Conservation (phyloP, 2,888 invertebrate genomes). For the Geophilus truncorum region DNA sequence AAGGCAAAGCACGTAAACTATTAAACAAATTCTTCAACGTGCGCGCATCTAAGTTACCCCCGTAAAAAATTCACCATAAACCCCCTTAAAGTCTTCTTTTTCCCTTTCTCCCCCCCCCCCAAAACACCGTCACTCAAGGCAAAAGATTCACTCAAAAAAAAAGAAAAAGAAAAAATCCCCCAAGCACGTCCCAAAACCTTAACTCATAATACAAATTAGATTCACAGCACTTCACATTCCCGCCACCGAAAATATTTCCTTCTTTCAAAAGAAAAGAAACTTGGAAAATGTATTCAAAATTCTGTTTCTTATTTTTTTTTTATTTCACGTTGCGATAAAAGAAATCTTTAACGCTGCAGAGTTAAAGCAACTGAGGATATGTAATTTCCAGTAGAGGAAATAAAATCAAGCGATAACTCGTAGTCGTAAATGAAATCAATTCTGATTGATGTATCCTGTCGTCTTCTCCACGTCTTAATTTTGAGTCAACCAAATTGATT, state of each 20-base stretch:
- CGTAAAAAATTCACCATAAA: neutral
- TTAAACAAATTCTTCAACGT: neutral
- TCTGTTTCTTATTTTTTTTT: too few species aligned
- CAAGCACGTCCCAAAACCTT: neutral
- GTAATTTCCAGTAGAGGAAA: neutral
- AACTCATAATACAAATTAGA: constrained; percentile 19
- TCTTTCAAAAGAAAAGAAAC: neutral
- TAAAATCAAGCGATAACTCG: neutral
- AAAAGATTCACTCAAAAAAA: neutral
- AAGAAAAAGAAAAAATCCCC: neutral
- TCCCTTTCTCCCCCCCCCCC: too few species aligned
- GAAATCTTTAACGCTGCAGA: neutral
- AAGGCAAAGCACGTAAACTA: neutral
- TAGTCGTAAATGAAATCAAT: neutral
- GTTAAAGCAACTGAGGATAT: neutral
- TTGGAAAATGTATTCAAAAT: too few species aligned
- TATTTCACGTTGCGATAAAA: neutral
- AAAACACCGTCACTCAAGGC: neutral
- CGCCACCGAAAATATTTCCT: neutral
- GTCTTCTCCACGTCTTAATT: neutral
- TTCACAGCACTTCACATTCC: neutral
- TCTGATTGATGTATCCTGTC: constrained; percentile 7
- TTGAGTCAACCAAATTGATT: neutral
- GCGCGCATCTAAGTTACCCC: neutral
- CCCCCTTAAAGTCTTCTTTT: neutral